Percentiles rank a stretch among this genome's conserved stretches.
phyloP scores from a whole-genome alignment of 2,113 vertebrate genomes.

The Coturnix japonica region DNA sequence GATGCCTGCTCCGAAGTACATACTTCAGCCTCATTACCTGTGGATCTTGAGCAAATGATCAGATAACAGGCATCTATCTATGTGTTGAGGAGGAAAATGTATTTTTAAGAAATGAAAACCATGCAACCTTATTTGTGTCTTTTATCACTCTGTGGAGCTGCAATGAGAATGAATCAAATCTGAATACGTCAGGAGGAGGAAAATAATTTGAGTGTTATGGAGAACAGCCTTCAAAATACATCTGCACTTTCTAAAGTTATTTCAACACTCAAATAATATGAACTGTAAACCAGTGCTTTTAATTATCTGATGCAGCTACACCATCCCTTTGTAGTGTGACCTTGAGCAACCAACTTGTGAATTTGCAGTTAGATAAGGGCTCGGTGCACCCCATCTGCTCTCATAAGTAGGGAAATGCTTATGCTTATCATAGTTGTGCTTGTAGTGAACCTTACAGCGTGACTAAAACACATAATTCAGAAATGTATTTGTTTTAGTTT shows the following conservation, averaged over 20 bases:
- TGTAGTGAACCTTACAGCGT: background rate
- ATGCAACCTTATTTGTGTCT: background rate
- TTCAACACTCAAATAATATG: rapidly evolving
- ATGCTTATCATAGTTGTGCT: background rate
- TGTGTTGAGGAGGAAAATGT: background rate
- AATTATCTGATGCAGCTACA: background rate
- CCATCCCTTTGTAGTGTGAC: background rate
- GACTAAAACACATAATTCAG: background rate
- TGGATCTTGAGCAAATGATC: background rate
- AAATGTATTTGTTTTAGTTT: background rate
- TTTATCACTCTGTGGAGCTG: background rate
- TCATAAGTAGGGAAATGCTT: background rate
- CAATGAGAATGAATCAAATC: background rate
- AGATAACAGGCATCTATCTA: background rate
- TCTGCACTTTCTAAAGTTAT: background rate
- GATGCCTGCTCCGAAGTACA: background rate
- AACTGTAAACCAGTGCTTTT: too few relatives aligned
- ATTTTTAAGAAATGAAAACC: background rate
- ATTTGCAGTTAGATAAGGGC: background rate
- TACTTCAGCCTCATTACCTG: background rate
- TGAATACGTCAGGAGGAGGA: background rate
- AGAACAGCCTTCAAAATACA: background rate
- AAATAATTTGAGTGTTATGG: background rate
- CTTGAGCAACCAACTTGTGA: background rate
- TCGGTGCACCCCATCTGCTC: background rate